Conservation (phyloP, 2,113 vertebrate species). For the Oryzias melastigma region DNA sequence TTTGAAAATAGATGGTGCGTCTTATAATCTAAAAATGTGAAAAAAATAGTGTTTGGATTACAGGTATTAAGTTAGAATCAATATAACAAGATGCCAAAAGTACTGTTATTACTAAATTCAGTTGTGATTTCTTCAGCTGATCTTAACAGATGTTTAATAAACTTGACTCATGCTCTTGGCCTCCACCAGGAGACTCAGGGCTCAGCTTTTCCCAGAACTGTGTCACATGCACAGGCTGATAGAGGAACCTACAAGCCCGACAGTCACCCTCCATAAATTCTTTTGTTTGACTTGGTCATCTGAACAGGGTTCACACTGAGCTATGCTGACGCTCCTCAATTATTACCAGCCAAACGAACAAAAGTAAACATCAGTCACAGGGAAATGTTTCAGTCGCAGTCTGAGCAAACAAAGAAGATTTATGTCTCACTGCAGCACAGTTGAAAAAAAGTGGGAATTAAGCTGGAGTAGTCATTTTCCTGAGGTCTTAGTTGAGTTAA, state of each 20-base stretch:
- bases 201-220: background rate
- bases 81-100: no score
- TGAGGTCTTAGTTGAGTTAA: no score
- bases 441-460: no score
- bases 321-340: conserved; percentile 34
- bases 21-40: no score
- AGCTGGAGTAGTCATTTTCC: no score
- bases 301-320: conserved; percentile 43
- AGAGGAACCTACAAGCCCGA: conserved; percentile 20
- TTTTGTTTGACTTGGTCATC: conserved; percentile 28
- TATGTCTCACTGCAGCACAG: background rate
- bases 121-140: no score
- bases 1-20: no score
- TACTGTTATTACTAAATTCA: no score
- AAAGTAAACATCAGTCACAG: conserved; percentile 16
- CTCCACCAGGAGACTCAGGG: conserved; percentile 6
- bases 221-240: conserved; percentile 7
- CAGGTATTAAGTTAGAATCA: no score
- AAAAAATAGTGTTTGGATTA: no score
- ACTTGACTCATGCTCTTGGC: background rate
- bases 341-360: conserved; percentile 39
- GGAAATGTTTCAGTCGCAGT: conserved; percentile 10
- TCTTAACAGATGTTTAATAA: no score
- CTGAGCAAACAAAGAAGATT: conserved; percentile 11
- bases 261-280: conserved; percentile 23